phyloP scores from a whole-genome alignment of 1,140 invertebrate genomes.

The Drosophila ficusphila region DNA sequence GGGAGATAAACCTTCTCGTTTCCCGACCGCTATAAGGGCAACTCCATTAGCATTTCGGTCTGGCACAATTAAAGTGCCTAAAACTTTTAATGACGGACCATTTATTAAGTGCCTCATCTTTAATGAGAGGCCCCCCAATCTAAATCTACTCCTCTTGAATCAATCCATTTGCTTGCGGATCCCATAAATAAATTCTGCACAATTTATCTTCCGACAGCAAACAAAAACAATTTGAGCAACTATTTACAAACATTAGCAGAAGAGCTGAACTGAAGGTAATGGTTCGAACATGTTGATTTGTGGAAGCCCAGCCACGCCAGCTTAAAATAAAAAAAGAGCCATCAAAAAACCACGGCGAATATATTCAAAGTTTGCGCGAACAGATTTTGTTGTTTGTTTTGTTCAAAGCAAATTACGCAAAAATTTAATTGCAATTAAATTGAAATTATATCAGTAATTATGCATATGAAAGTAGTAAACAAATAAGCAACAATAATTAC shows the following conservation, averaged over 20 bases:
- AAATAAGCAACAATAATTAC: constrained; percentile 66
- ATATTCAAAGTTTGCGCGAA: constrained; percentile 21
- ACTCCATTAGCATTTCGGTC: constrained; percentile 47
- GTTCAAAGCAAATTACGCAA: constrained; percentile 55
- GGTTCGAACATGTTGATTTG: constrained; percentile 44
- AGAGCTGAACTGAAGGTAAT: constrained; percentile 23
- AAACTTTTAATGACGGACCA: constrained; percentile 71
- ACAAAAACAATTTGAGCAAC: constrained; percentile 68
- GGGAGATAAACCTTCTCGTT: constrained; percentile 1
- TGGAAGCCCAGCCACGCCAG: neutral
- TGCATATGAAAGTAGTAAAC: constrained; percentile 72
- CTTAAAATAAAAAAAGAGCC: neutral
- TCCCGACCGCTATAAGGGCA: constrained; percentile 15
- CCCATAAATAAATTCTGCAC: constrained; percentile 68
- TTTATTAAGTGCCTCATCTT: constrained; percentile 56
- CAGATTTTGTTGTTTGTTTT: constrained; percentile 33
- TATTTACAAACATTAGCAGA: constrained; percentile 55
- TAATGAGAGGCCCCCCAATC: constrained; percentile 1
- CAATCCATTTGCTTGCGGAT: constrained; percentile 50
- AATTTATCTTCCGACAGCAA: constrained; percentile 70
- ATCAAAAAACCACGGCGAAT: constrained; percentile 2
- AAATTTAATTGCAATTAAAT: constrained; percentile 79
- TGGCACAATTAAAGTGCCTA: constrained; percentile 58
- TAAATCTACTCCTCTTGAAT: constrained; percentile 34
- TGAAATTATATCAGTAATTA: constrained; percentile 76